These are phyloP conservation scores for Lasioglossum vierecki DNA, from an alignment of 2,888 invertebrate genomes.

Conservation along the genomic window DNA sequence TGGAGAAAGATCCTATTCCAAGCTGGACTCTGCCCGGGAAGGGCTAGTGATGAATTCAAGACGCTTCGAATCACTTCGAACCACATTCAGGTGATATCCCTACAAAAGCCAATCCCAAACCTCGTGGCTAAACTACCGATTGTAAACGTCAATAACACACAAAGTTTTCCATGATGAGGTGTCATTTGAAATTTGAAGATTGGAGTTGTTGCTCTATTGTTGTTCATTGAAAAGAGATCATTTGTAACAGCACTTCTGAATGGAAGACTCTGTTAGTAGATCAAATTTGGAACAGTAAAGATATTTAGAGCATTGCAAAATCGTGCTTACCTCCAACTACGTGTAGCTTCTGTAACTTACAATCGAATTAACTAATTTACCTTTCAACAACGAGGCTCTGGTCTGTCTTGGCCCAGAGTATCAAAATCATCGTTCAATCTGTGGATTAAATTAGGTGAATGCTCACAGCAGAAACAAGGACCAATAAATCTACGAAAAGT, in stretches of 20 bases:
- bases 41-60: slow-evolving; percentile 64
- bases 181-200: too few species aligned
- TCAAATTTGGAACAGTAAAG: not conserved
- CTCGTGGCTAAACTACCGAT: not conserved
- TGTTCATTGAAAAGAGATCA: too few species aligned
- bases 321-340: not conserved
- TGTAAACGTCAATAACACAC: not conserved
- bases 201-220: too few species aligned
- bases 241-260: too few species aligned
- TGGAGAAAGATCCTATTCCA: slow-evolving; percentile 80
- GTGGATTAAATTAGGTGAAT: not conserved
- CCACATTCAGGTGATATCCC: not conserved
- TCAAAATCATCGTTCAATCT: not conserved
- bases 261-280: not conserved
- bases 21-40: slow-evolving; percentile 69
- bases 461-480: not conserved
- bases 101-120: not conserved
- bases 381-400: not conserved
- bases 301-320: not conserved
- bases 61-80: slow-evolving; percentile 51
- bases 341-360: not conserved
- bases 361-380: not conserved
- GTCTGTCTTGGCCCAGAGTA: not conserved
- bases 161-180: too few species aligned
- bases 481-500: not conserved